phyloP scores from a whole-genome alignment of 2,113 vertebrate genomes.

The Tor tambroides region DNA sequence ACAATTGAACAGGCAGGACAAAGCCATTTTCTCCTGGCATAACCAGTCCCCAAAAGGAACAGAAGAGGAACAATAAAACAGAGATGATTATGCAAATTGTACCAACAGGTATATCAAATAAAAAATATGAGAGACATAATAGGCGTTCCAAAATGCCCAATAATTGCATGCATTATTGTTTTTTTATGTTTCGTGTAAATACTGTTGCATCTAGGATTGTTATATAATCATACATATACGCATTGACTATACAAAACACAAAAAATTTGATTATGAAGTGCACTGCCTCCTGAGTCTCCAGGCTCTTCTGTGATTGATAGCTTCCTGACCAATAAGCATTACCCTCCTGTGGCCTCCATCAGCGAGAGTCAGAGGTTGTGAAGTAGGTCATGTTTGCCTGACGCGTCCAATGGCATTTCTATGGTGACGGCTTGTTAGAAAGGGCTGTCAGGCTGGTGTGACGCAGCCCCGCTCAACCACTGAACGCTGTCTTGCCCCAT shows the following conservation, averaged over 20 bases:
- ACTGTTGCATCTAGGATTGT: neutral
- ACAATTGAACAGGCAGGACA: conserved; percentile 41
- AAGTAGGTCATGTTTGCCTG: conserved; percentile 32
- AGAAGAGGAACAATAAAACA: neutral
- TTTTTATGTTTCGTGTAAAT: neutral
- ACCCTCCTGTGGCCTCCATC: conserved; percentile 15
- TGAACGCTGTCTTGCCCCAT: conserved; percentile 19
- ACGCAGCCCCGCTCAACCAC: conserved; percentile 12
- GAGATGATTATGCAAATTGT: conserved; percentile 32
- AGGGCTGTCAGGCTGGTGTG: conserved; percentile 18
- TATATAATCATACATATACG: neutral
- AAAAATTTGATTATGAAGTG: neutral
- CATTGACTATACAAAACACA: too few species aligned
- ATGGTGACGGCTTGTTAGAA: conserved; percentile 49
- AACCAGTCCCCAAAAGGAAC: conserved; percentile 11
- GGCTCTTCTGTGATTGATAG: neutral
- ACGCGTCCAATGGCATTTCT: conserved; percentile 24
- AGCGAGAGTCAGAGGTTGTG: conserved; percentile 12
- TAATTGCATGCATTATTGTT: neutral
- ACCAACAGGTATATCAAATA: neutral
- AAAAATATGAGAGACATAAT: neutral
- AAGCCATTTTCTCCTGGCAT: conserved; percentile 38
- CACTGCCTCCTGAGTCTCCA: neutral
- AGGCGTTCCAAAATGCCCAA: neutral
- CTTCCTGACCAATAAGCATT: conserved; percentile 2